A percentile compares a stretch with the other conserved stretches of the same genome.
Evolutionary conservation across 2,797 vertebrate species (phyloP).

Genomic region (Masticophis lateralis): DNA sequence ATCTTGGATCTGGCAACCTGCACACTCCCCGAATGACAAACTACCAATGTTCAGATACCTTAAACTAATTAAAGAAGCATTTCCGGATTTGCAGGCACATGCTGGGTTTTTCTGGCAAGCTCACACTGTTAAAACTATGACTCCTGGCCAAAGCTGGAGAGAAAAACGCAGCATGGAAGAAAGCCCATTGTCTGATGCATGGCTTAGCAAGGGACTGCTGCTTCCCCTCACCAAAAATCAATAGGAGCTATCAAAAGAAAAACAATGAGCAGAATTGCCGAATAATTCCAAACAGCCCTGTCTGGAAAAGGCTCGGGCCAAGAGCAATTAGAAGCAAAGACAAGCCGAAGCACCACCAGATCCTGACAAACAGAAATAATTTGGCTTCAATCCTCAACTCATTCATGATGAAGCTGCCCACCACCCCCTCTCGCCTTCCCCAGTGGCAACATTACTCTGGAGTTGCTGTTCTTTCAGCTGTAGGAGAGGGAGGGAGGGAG

Average conservation of each 20-base stretch:
- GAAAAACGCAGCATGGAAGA: neutral
- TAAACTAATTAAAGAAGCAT: constrained; percentile 6
- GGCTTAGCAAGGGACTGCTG: neutral
- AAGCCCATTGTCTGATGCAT: neutral
- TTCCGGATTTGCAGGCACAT: neutral
- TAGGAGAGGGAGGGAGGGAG: neutral
- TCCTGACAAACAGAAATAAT: neutral
- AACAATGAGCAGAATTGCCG: constrained; percentile 11
- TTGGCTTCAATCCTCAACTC: neutral
- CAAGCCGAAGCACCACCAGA: neutral
- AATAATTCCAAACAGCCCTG: constrained; percentile 22
- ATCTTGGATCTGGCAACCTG: neutral
- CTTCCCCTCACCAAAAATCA: constrained; percentile 22
- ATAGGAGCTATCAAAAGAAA: constrained; percentile 16
- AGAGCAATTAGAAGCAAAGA: constrained; percentile 11
- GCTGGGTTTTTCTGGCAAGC: neutral
- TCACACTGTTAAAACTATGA: fast-evolving
- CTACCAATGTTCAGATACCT: neutral
- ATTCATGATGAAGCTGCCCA: no score
- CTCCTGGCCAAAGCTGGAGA: neutral
- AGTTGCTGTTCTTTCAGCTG: neutral
- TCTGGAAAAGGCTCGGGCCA: constrained; percentile 14
- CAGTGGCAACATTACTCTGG: neutral
- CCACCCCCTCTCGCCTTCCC: neutral
- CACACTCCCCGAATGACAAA: constrained; percentile 2